These are phyloP conservation scores for Drosophila lacertosa DNA, from an alignment of 1,140 invertebrate species.

Conservation along the genomic window DNA sequence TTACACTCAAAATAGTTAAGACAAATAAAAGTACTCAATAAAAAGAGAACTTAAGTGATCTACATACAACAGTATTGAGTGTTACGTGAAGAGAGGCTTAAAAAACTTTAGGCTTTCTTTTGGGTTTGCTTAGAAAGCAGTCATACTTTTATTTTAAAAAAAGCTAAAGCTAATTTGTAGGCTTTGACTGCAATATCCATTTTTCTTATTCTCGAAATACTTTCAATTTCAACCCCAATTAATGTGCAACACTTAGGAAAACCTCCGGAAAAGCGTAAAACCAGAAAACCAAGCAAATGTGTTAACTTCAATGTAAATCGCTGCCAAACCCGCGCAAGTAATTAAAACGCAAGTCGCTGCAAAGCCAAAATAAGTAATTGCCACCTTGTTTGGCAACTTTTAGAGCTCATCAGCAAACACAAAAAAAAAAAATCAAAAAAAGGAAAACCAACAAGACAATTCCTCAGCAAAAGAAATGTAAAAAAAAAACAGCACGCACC, in stretches of 20 bases:
- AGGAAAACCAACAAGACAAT: constrained; percentile 13
- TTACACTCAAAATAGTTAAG: no score
- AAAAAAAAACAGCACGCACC: constrained; percentile 24
- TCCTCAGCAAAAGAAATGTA: neutral
- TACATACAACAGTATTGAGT: no score
- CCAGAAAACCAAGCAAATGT: constrained; percentile 1
- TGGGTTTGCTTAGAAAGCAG: no score
- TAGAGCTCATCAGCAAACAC: constrained; percentile 65
- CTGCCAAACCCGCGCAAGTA: constrained; percentile 33
- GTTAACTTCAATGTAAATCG: constrained; percentile 8
- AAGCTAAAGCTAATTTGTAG: no score
- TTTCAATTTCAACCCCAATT: neutral
- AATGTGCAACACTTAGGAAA: neutral
- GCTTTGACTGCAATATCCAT: no score
- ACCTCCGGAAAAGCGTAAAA: neutral
- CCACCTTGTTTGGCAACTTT: constrained; percentile 72
- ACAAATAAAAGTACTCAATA: no score
- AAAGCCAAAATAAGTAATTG: constrained; percentile 73
- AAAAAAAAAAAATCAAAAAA: constrained; percentile 19
- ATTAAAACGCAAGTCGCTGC: constrained; percentile 60
- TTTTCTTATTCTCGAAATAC: no score
- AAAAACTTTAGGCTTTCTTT: no score
- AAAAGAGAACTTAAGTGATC: no score
- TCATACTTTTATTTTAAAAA: no score
- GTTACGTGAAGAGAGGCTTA: no score